These are phyloP conservation scores for Sorex fumeus DNA, from an alignment of 2,113 vertebrate genomes.

Conservation along the genomic window DNA sequence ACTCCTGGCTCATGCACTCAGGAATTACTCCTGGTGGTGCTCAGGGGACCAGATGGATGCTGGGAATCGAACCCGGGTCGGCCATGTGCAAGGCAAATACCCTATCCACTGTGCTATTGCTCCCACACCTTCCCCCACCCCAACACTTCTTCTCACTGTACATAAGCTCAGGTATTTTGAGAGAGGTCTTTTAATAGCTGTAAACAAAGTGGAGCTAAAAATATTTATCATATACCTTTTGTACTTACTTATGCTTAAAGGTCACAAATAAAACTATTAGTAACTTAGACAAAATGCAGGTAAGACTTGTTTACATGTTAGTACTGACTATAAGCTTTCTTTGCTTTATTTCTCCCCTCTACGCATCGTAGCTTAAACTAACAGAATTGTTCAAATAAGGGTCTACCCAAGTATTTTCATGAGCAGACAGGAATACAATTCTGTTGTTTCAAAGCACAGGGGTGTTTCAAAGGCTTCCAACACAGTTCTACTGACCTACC, in stretches of 20 bases:
- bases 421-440: slow-evolving; percentile 13
- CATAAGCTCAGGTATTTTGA: neutral
- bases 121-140: too few relatives aligned
- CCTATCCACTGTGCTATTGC: too few relatives aligned
- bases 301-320: neutral
- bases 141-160: neutral
- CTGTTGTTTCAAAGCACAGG: slow-evolving; percentile 10
- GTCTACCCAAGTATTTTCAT: slow-evolving; percentile 35
- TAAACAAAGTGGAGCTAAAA: neutral
- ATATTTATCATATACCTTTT: neutral
- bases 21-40: too few relatives aligned
- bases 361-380: neutral
- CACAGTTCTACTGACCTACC: fast-evolving
- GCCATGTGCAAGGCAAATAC: too few relatives aligned
- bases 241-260: neutral
- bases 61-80: too few relatives aligned
- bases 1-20: too few relatives aligned
- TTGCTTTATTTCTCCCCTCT: neutral
- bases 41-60: too few relatives aligned
- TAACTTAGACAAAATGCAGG: neutral
- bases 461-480: slow-evolving; percentile 27
- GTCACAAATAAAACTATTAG: neutral
- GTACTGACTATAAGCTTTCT: neutral
- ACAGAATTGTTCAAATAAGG: neutral
- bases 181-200: neutral